Base-by-base conservation (phyloP, 2,113 vertebrate genomes). In the Puntigrus tetrazona region DNA sequence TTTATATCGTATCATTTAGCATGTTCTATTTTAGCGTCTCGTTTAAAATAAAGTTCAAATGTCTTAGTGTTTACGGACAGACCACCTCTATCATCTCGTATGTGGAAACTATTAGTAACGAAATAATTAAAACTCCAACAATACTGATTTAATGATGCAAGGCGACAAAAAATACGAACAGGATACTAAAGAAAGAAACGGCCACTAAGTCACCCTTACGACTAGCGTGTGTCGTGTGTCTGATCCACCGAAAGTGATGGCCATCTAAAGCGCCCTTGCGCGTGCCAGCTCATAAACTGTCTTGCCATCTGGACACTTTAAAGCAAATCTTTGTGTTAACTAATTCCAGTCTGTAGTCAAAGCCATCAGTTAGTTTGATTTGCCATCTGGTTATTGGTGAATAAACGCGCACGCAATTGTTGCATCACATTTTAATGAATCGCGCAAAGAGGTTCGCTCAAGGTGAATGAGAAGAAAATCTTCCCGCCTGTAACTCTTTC, bases 321-420 rank as follows among this genome's bases (percentile, higher is more conserved):
- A 87, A 88, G 90, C 88, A 90, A 25, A 81, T 76, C 78, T 91
- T 90, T 93, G 87, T 86, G 90, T 65, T 80, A 89, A 91, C 90
- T 91, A 85, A 90, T 91, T 86, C 92, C 85, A 78, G 88, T 90
- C 84, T 91, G 88, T 92, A 85, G 90, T 91, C 87, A 90, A 91
- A 91, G 69, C 76, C 88, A 85, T 90, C 87, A 89, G 92, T 91
- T 88, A 85, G 89, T 93, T 91, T 90, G 88, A 93, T 92, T 18
- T 90, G 92, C 90, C 72, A 87, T 86, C 87, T 83, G 85, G 90
- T 91, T 91, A 87, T 69, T 85, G 87, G 89, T 73, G 89, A 90
- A 88, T 89, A 88, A 91, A 89, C n/a, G 90, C 90, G 88, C 83
- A 79, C 89, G 87, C 52, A 57, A n/a, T 57, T 91, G 87, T 89